Conservation (phyloP, 2,888 invertebrate genomes). For the Andrena fulva region DNA sequence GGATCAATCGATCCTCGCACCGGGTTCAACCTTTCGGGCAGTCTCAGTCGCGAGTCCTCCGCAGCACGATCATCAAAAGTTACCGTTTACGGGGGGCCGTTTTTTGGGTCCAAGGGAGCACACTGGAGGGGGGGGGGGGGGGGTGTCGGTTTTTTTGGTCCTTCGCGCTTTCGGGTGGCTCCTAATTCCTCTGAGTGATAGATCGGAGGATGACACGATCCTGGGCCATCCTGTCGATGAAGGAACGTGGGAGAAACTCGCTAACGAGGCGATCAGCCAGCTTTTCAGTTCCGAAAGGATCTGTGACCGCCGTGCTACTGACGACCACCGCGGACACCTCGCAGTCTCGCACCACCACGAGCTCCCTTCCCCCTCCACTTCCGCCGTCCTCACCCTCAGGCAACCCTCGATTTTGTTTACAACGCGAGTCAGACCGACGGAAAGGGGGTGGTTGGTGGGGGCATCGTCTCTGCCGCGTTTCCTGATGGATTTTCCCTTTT, state of each 20-base stretch:
- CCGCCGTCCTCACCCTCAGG: conserved; percentile 35
- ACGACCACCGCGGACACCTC: conserved; percentile 55
- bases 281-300: conserved; percentile 53
- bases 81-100: not conserved
- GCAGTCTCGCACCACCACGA: conserved; percentile 52
- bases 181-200: not conserved
- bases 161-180: not conserved
- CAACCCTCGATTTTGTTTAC: conserved; percentile 63
- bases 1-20: conserved; percentile 28
- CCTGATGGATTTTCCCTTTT: not conserved
- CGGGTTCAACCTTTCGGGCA: not conserved
- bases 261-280: not conserved
- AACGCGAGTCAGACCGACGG: conserved; percentile 7
- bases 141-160: not conserved
- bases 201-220: not conserved
- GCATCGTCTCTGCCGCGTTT: conserved; percentile 4
- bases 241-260: not conserved
- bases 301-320: conserved; percentile 59
- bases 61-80: not conserved
- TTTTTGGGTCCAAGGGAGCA: not conserved
- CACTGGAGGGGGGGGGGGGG: no score
- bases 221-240: not conserved
- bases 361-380: conserved; percentile 40
- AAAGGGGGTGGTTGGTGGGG: conserved; percentile 9
- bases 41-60: not conserved